Percentiles rank a stretch among this genome's conserved stretches.
These are phyloP conservation scores for Corticium candelabrum DNA, from an alignment of 37 sponge, comb jelly and placozoan species.

Conservation along the genomic window DNA sequence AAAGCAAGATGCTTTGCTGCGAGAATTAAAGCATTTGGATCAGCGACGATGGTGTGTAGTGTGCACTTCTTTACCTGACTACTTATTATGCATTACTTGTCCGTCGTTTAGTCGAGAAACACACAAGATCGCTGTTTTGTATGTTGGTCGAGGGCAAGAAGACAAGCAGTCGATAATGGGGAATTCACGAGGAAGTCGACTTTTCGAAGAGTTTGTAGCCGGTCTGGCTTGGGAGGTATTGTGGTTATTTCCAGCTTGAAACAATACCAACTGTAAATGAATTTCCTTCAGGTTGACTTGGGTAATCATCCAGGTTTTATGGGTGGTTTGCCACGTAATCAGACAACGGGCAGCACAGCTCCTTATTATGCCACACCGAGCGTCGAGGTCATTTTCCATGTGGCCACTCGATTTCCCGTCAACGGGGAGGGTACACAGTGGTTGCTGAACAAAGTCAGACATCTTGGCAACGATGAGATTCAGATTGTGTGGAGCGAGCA, in stretches of 20 bases:
- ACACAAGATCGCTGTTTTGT: constrained; percentile 94
- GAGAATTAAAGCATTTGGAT: constrained; percentile 81
- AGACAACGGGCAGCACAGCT: constrained; percentile 33
- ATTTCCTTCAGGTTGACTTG: constrained; percentile 60
- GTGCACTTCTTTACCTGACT: not conserved
- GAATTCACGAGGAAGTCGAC: constrained; percentile 62
- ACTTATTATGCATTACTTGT: not conserved
- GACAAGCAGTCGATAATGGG: constrained; percentile 69
- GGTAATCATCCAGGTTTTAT: constrained; percentile 69
- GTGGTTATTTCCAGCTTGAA: not conserved
- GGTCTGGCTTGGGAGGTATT: constrained; percentile 96
- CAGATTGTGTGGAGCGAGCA: constrained; percentile 98
- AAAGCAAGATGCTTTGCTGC: constrained; percentile 62
- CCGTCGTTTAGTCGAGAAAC: constrained; percentile 66
- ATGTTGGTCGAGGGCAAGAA: constrained; percentile 83
- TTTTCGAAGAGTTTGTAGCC: constrained; percentile 92
- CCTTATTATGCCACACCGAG: constrained; percentile 90
- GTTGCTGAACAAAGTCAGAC: constrained; percentile 15
- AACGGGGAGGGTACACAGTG: constrained; percentile 19
- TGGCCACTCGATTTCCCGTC: constrained; percentile 75
- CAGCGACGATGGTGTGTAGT: constrained; percentile 7
- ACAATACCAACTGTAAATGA: not conserved
- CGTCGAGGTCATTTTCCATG: constrained; percentile 91
- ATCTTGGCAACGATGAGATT: constrained; percentile 95
- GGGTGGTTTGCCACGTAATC: constrained; percentile 54